Evolutionary conservation across 2,113 vertebrate genomes (phyloP), one percentile per base, ranked within the genome.

Genomic region (Myxocyprinus asiaticus): DNA sequence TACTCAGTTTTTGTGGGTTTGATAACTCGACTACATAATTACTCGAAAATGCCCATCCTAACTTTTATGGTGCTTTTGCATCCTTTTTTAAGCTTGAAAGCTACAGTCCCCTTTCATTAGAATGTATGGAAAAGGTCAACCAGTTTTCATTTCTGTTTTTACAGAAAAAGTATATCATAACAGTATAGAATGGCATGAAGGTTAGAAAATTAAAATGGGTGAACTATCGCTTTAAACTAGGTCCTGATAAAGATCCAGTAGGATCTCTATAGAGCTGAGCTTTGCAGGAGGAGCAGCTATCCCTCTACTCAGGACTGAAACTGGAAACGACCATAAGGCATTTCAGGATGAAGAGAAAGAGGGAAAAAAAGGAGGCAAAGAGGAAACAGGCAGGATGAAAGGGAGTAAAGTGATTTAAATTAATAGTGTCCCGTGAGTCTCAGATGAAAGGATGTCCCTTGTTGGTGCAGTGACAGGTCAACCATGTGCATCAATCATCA

Each of bases 381-480:
- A 53, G 73, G 62, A 64, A 65, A 43, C 11, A 0, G 48, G 48
- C 61, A 51, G 73, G 22, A 33, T 33, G 22, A 48, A 43, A 44
- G 61, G 73, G 45, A 43, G 22, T 55, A 12, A 15, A 76, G 8
- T 15, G 0, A 65, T 76, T 76, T 66, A 55, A 75, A 12, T 55
- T 7, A 55, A 65, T 55, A 66, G 33, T 14, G 6, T 66, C 74
- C 33, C 33, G 17, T 4, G 48, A 43, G 74, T 55, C 22, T 11
- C 12, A 9, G 74, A 55, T 22, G 6, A 55, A 65, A 76, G 62
- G 74, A 76, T 48, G 61, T 76, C 48, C 61, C 65, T 55, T 76
- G 74, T 76, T 55, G 48, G 62, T 48, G 48, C 22, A 48, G 15
- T 5, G 22, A 15, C 15, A 44, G 62, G 74, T 76, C 62, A 55